These are phyloP conservation scores for Onthophagus taurus DNA, from an alignment of 1,140 invertebrate species.

Conservation along the genomic window DNA sequence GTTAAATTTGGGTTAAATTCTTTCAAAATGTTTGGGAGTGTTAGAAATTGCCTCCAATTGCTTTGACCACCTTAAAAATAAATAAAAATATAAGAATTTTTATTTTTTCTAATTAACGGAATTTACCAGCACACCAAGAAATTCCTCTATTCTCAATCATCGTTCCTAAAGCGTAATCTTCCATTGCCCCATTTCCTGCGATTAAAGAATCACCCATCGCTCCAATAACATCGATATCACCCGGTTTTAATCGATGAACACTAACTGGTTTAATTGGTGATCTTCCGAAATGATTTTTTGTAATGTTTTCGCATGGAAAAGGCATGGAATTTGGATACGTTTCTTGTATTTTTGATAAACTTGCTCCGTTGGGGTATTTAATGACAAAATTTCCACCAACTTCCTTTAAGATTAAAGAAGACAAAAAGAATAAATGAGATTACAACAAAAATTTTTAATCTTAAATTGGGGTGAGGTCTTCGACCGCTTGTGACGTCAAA, in stretches of 20 bases:
- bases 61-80: slow-evolving; percentile 47
- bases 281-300: slow-evolving; percentile 21
- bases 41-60: slow-evolving; percentile 57
- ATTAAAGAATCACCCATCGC: slow-evolving; percentile 72
- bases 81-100: background rate
- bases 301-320: slow-evolving; percentile 34
- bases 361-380: slow-evolving; percentile 20
- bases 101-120: background rate
- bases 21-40: slow-evolving; percentile 63
- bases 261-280: slow-evolving; percentile 25
- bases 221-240: slow-evolving; percentile 67
- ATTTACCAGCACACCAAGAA: slow-evolving; percentile 60
- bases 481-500: too few species aligned
- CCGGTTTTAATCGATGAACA: slow-evolving; percentile 58
- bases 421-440: background rate
- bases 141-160: slow-evolving; percentile 68
- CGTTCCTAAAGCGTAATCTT: slow-evolving; percentile 60
- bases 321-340: slow-evolving; percentile 24
- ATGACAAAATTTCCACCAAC: slow-evolving; percentile 24
- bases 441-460: too few species aligned
- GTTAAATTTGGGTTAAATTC: slow-evolving; percentile 57
- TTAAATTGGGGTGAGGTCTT: too few species aligned
- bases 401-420: slow-evolving; percentile 6
- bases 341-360: slow-evolving; percentile 21
- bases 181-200: slow-evolving; percentile 65